Percentiles rank a stretch among this genome's conserved stretches.
These are phyloP conservation scores for Brenthis hecate DNA, from an alignment of 2,888 invertebrate species.

Conservation along the genomic window DNA sequence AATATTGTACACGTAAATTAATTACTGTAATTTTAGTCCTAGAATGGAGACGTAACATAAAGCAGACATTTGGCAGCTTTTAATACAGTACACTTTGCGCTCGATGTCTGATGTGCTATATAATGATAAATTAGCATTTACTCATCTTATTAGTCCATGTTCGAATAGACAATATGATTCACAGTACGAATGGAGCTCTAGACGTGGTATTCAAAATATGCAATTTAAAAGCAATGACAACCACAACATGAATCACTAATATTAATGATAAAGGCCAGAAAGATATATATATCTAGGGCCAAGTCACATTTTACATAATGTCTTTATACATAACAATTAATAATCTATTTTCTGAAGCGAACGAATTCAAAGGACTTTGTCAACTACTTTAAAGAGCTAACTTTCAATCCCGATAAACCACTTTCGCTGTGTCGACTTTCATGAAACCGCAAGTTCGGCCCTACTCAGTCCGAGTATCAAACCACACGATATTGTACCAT, in stretches of 20 bases:
- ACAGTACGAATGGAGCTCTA: not conserved
- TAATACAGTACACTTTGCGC: constrained; percentile 6
- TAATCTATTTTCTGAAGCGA: constrained; percentile 11
- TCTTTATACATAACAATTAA: constrained; percentile 11
- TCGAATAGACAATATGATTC: constrained; percentile 17
- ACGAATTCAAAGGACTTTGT: constrained; percentile 21
- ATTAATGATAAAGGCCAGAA: constrained; percentile 7
- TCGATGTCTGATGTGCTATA: constrained; percentile 1
- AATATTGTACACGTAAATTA: no score
- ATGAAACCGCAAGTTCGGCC: constrained; percentile 38
- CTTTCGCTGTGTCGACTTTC: constrained; percentile 45
- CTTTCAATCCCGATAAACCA: constrained; percentile 46
- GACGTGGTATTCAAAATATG: not conserved
- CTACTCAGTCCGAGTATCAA: constrained; percentile 24
- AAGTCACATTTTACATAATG: not conserved
- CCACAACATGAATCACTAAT: constrained; percentile 10
- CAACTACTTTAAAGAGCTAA: constrained; percentile 21
- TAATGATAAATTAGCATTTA: constrained; percentile 1
- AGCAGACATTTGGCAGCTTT: constrained; percentile 24
- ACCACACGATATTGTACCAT: constrained; percentile 26
- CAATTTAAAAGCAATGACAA: not conserved
- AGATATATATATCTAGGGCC: constrained; percentile 8
- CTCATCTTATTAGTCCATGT: constrained; percentile 5
- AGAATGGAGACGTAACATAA: constrained; percentile 11
- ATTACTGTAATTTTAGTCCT: constrained; percentile 1